Evolutionary conservation across 2,888 invertebrate genomes (phyloP).

Genomic region (Podotricha telesiphe): DNA sequence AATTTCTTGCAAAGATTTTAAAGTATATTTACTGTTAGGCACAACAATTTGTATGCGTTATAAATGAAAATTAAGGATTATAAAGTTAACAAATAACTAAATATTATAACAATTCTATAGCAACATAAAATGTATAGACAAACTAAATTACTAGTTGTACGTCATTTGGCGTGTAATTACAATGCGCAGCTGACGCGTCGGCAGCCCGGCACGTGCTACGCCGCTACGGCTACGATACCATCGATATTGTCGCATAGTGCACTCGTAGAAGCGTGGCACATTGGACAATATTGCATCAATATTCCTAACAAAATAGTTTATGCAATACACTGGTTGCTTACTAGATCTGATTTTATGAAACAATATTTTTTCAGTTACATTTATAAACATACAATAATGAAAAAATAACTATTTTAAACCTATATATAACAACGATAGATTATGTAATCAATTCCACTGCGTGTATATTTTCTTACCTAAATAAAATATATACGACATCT

Average conservation of each 20-base stretch:
- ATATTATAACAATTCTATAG: constrained; percentile 37
- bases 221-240: constrained; percentile 46
- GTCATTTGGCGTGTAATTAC: constrained; percentile 70
- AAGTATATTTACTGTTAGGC: neutral
- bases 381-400: no score
- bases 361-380: constrained; percentile 23
- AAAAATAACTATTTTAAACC: no score
- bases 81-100: constrained; percentile 7
- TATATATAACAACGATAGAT: neutral
- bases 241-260: constrained; percentile 43
- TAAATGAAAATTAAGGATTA: neutral
- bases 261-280: constrained; percentile 33
- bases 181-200: constrained; percentile 66
- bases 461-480: neutral
- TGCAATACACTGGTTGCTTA: constrained; percentile 30
- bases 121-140: constrained; percentile 49
- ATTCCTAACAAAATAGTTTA: constrained; percentile 37
- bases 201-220: constrained; percentile 53
- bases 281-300: constrained; percentile 41
- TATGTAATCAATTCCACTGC: neutral
- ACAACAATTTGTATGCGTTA: neutral
- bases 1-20: neutral
- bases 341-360: constrained; percentile 30
- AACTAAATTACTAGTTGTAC: constrained; percentile 62
- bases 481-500: neutral